Evolutionary conservation across 2,797 vertebrate species (phyloP).

Genomic region (Dendrocincla fuliginosa): DNA sequence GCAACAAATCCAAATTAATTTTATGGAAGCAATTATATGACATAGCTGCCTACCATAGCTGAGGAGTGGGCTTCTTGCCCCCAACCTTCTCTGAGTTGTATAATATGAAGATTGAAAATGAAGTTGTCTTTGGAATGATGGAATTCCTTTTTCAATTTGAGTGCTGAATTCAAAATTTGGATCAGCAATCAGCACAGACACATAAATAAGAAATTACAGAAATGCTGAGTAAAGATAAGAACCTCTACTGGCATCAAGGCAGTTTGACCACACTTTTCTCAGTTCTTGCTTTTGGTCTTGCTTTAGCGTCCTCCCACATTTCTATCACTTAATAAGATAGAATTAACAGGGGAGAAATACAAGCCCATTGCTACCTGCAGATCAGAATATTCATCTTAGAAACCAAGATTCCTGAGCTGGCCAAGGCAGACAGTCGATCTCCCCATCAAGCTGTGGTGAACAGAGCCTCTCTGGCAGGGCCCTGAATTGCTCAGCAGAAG

Average conservation of each 20-base stretch:
- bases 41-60: background rate
- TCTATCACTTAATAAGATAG: background rate
- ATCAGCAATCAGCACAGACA: background rate
- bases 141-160: background rate
- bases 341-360: background rate
- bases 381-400: background rate
- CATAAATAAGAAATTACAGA: background rate
- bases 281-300: background rate
- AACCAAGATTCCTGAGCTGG: background rate
- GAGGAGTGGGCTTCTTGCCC: background rate
- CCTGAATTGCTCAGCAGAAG: background rate
- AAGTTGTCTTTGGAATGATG: background rate
- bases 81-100: background rate
- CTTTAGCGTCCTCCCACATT: background rate
- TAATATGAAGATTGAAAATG: background rate
- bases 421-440: background rate
- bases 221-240: background rate
- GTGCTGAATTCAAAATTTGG: background rate
- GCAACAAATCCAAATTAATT: background rate
- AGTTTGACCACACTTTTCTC: background rate
- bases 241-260: background rate
- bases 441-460: accelerated
- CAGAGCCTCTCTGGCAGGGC: background rate
- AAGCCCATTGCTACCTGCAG: background rate
- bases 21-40: background rate